Base-by-base conservation (phyloP, 2,797 vertebrate genomes). In the Pseudochromis fuscus region DNA sequence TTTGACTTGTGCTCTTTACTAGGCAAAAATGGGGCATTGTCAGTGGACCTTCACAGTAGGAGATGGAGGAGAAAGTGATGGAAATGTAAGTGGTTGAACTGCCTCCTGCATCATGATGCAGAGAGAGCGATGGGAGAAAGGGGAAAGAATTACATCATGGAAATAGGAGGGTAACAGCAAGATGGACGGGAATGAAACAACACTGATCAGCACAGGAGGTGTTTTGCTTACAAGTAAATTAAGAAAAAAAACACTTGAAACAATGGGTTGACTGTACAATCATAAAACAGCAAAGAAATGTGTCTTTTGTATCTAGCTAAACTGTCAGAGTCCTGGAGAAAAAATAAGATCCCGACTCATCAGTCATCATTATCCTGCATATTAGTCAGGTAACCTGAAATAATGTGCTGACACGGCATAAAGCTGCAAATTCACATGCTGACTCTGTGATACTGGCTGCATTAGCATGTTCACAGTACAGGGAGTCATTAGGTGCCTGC, bases 41-140 rank as follows among this genome's bases (percentile, higher is more conserved):
- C 25, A 38, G 21, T 60, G 50, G 46, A 38, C 23, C 2, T 24
- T 63, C 45, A 51, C 70, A 56, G 62, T 42, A 35, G 50, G 51
- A 72, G 23, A 9, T 48, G 35, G 19, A n/a, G 23, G 21, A 42
- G 30, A 24, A 58, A 48, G 15, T 52, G 59, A 66, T 67, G 42
- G 45, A 64, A 69, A 60, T 0, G 1, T 31, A 58, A 66, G 28
- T 67, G 27, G 30, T 31, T 74, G 30, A 48, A 40, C 7, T 31
- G 60, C 33, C 44, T 68, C 64, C 42, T 63, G 28, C 23, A 63
- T 53, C 52, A 25, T 58, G 48, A 45, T 60, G 52, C 46, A 52
- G 24, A 61, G 6, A 70, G 45, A 70, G 31, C 58, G 45, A 66
- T 15, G 21, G n/a, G 13, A n/a, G 27, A 28, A 58, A 50, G 23